Base-by-base conservation (phyloP, 2,888 invertebrate genomes). In the Agriotes lineatus region DNA sequence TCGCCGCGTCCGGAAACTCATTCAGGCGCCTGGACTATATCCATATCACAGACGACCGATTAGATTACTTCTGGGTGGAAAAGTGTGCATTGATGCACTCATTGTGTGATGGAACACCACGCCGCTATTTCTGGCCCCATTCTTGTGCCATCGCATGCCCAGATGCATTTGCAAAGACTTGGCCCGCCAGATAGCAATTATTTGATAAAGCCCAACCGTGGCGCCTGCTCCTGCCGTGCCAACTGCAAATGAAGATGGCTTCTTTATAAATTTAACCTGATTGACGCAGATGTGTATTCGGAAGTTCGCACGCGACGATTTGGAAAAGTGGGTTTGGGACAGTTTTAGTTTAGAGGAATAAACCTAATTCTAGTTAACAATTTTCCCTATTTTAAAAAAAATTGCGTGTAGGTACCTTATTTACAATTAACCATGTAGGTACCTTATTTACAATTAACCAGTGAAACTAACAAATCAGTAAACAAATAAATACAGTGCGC, bases 231-330 rank as follows among this genome's bases (percentile, higher is more conserved):
- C 18, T 22, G 19, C 19, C 61, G 50, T 61, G 61, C 35, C 61
- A 50, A 59, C 35, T 20, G 35, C 44, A 61, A 37, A 50, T 37
- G 50, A 61, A 50, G 60, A 45, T 33, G 42, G 20, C 45, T 60
- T 59, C 33, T 59, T 42, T 59, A 59, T 33, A 18, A 52, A 52
- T 59, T 59, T 59, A 59, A 59, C 44, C 50, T 30, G 45, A 33
- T 45, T 59, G 61, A 61, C 61, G 61, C 48, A 61, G 37, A 16
- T 16, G 33, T 14, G 18, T 19, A 22, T 25, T 16, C 14, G 33
- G 33, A 59, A 22, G n/a, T 9, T 10, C 12, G 58, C n/a, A n/a
- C 58, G 44, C 44, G 58, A 42, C 42, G 2, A 5, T 9, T 14
- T 7, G 50, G 18, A 50, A n/a, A n/a, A n/a, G n/a, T n/a, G n/a